These are phyloP conservation scores for Trogon surrucura DNA, from an alignment of 2,113 vertebrate species.

Conservation along the genomic window DNA sequence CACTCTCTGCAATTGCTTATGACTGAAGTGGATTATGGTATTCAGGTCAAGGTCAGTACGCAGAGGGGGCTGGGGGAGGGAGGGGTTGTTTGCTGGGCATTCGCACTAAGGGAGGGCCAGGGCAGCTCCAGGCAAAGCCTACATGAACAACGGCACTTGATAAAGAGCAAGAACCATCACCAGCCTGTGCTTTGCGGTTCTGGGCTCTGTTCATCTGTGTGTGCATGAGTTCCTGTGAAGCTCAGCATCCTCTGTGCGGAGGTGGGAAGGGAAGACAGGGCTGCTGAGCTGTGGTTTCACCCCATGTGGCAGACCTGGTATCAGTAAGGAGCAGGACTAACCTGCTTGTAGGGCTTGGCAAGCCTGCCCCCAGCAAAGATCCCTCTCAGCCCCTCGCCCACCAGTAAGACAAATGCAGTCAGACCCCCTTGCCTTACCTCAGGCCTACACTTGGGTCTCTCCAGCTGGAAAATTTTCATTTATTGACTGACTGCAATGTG, in stretches of 20 bases:
- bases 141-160: rapidly evolving
- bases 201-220: neutral
- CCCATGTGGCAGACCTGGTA: rapidly evolving
- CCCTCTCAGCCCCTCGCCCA: too few relatives aligned
- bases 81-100: neutral
- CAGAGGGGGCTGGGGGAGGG: neutral
- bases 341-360: neutral
- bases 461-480: neutral
- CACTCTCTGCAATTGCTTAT: neutral
- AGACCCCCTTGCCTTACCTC: neutral
- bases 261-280: neutral
- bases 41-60: neutral
- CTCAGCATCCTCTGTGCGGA: neutral
- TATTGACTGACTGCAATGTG: neutral
- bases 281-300: neutral
- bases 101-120: rapidly evolving
- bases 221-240: rapidly evolving
- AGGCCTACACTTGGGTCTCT: neutral
- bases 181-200: too few relatives aligned
- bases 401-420: rapidly evolving
- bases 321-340: rapidly evolving
- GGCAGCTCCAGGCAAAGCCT: neutral
- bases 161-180: neutral
- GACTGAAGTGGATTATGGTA: slow-evolving; percentile 37
- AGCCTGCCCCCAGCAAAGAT: rapidly evolving